A percentile compares a stretch with the other conserved stretches of the same genome.
These are phyloP conservation scores for Cololabis saira DNA, from an alignment of 2,113 vertebrate genomes.

Conservation along the genomic window DNA sequence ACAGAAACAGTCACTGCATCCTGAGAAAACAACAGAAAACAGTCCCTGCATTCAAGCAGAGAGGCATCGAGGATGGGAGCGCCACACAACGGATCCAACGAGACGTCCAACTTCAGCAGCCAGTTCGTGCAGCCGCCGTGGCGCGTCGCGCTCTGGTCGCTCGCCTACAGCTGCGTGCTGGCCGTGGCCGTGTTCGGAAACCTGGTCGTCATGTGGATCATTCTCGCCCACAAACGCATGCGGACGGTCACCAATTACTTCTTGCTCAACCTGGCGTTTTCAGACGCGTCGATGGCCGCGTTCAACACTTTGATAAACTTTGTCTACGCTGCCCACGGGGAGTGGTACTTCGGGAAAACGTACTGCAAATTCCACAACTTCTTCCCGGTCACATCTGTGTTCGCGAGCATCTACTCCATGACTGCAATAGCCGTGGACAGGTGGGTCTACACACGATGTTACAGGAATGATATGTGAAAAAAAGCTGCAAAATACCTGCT, in stretches of 20 bases:
- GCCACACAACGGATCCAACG: slow-evolving; percentile 73
- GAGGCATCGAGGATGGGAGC: slow-evolving; percentile 68
- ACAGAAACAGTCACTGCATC: not conserved
- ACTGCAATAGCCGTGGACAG: slow-evolving; percentile 97
- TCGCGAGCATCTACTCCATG: slow-evolving; percentile 99
- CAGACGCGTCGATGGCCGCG: slow-evolving; percentile 95
- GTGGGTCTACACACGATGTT: slow-evolving; percentile 75
- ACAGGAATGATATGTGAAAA: too few relatives aligned
- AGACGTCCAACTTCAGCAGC: slow-evolving; percentile 85
- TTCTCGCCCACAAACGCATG: slow-evolving; percentile 96
- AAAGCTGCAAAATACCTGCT: too few relatives aligned
- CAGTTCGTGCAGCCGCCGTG: slow-evolving; percentile 94
- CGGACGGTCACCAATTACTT: slow-evolving; percentile 97
- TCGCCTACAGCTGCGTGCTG: slow-evolving; percentile 91
- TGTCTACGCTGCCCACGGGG: slow-evolving; percentile 90
- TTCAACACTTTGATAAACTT: slow-evolving; percentile 97
- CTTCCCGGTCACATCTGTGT: slow-evolving; percentile 96
- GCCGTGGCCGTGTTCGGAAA: slow-evolving; percentile 95
- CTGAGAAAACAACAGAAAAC: not conserved
- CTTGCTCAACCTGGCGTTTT: slow-evolving; percentile 94
- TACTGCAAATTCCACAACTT: slow-evolving; percentile 99
- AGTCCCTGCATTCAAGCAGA: not conserved
- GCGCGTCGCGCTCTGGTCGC: slow-evolving; percentile 94
- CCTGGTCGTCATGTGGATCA: slow-evolving; percentile 96
- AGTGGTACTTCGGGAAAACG: slow-evolving; percentile 96